Conservation (phyloP, 2,888 invertebrate genomes). For the Chaetogeoica ovagalla region DNA sequence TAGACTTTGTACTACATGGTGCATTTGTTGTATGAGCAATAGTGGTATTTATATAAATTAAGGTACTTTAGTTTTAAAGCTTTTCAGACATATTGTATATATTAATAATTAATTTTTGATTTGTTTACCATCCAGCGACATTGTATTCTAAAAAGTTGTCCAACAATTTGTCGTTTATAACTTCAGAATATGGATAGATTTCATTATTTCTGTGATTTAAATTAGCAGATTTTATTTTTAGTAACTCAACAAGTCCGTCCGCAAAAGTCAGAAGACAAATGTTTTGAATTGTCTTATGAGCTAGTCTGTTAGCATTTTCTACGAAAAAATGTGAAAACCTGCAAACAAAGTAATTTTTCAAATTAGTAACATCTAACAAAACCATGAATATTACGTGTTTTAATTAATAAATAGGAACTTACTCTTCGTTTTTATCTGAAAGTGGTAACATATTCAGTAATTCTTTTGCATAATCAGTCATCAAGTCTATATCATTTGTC, state of each 20-base stretch:
- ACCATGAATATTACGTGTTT: background rate
- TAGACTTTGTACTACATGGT: too few species aligned
- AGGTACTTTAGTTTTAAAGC: too few species aligned
- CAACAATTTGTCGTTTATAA: conserved; percentile 29
- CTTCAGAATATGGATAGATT: conserved; percentile 24
- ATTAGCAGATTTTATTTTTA: background rate
- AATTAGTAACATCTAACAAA: background rate
- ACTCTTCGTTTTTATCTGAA: conserved; percentile 8
- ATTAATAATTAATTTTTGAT: background rate
- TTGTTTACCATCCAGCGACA: conserved; percentile 17
- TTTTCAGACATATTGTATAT: background rate
- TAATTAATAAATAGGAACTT: background rate
- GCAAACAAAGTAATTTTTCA: background rate
- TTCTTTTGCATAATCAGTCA: conserved; percentile 26
- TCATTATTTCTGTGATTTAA: background rate
- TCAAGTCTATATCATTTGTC: conserved; percentile 21
- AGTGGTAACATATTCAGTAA: conserved; percentile 24
- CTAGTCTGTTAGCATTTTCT: background rate
- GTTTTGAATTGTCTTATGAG: conserved; percentile 37
- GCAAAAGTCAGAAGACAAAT: conserved; percentile 32
- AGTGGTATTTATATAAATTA: too few species aligned
- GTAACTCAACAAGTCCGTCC: conserved; percentile 24
- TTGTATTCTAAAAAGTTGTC: conserved; percentile 39
- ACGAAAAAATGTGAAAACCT: conserved; percentile 31
- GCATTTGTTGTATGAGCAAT: too few species aligned